Evolutionary conservation across 2,797 vertebrate species (phyloP).

Genomic region (Hippoglossus hippoglossus): DNA sequence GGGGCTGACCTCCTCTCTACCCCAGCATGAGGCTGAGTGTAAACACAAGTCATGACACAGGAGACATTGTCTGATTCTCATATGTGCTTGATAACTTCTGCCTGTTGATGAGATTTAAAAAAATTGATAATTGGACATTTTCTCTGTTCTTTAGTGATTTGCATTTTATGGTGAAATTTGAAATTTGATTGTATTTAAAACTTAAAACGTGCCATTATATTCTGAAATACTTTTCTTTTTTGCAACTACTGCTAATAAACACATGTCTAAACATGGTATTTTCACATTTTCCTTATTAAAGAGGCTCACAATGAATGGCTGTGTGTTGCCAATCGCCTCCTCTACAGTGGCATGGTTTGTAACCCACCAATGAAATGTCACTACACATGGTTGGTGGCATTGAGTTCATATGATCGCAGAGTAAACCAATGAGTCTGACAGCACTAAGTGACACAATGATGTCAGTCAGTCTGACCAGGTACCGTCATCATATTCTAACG

Average conservation of each 20-base stretch:
- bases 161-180: background rate
- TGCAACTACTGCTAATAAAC: background rate
- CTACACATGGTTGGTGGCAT: too few relatives aligned
- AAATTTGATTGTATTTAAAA: background rate
- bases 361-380: conserved; percentile 3
- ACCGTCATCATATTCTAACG: too few relatives aligned
- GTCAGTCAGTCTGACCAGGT: too few relatives aligned
- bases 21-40: conserved; percentile 17
- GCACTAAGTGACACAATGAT: too few relatives aligned
- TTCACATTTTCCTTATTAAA: conserved; percentile 21
- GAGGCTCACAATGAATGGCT: conserved; percentile 29
- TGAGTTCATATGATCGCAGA: too few relatives aligned
- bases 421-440: too few relatives aligned
- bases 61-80: conserved; percentile 3
- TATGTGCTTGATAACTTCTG: background rate
- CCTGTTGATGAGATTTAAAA: background rate
- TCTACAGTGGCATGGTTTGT: background rate
- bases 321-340: background rate
- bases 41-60: conserved; percentile 35
- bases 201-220: background rate
- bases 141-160: background rate
- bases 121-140: background rate
- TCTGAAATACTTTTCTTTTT: background rate
- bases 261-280: background rate
- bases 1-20: conserved; percentile 24